Conservation (phyloP, 2,797 vertebrate genomes). For the Eurystomus glaucurus region DNA sequence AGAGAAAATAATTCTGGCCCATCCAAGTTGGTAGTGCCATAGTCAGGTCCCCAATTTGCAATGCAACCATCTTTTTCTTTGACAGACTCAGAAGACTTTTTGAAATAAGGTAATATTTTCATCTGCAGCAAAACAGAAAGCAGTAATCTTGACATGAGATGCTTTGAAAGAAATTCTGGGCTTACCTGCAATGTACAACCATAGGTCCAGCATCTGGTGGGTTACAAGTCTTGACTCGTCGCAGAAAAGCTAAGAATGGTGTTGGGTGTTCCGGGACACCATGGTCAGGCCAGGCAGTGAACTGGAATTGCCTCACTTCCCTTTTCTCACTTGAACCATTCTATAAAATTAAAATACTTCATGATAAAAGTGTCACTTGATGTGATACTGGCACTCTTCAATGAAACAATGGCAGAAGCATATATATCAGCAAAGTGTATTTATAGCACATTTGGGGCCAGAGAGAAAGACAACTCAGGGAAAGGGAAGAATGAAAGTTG, state of each 20-base stretch:
- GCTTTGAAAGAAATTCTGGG: not conserved
- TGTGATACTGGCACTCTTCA: not conserved
- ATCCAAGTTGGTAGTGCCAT: not conserved
- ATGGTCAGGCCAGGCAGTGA: constrained; percentile 98
- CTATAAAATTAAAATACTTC: constrained; percentile 79
- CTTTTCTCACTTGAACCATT: constrained; percentile 98
- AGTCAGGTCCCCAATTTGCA: not conserved
- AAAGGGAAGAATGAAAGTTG: not conserved
- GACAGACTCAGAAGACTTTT: not conserved
- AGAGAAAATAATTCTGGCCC: not conserved
- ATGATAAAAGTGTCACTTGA: not conserved
- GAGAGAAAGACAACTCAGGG: not conserved
- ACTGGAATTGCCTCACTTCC: constrained; percentile 98
- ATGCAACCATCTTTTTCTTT: not conserved
- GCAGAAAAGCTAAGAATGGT: constrained; percentile 95
- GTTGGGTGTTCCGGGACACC: constrained; percentile 98
- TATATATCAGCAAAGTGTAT: not conserved
- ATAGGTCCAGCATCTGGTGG: constrained; percentile 98
- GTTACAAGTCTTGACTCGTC: constrained; percentile 97
- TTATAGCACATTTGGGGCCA: not conserved
- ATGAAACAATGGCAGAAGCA: not conserved
- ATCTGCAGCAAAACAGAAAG: not conserved
- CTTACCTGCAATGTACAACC: constrained; percentile 99
- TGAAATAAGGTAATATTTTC: not conserved
- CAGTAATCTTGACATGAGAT: not conserved